Evolutionary conservation across 2,888 invertebrate species (phyloP).

Genomic region (Girardia tigrina): DNA sequence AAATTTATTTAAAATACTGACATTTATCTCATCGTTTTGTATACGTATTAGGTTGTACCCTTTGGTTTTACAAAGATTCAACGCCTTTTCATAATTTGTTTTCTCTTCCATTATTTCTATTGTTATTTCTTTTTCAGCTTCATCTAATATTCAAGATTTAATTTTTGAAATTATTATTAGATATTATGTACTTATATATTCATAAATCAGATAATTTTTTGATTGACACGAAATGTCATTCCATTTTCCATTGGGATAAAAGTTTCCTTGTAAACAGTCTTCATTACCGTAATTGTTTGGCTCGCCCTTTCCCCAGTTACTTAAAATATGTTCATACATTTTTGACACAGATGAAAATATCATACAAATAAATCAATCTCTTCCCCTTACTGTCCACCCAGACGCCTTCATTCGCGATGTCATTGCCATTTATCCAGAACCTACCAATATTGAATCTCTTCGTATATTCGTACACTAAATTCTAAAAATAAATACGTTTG

Average conservation of each 20-base stretch:
- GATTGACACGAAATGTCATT: conserved; percentile 2
- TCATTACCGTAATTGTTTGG: not conserved
- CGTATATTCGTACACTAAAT: no score
- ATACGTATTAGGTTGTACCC: not conserved
- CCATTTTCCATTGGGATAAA: conserved; percentile 1
- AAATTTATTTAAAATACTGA: not conserved
- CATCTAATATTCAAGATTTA: not conserved
- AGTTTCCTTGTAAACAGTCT: not conserved
- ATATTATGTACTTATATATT: not conserved
- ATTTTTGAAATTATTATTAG: no score
- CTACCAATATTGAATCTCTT: no score
- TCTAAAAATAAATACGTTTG: no score
- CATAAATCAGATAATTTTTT: not conserved
- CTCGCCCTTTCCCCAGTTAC: not conserved
- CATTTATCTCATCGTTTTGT: not conserved
- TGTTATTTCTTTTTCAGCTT: not conserved
- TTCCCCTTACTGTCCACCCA: no score
- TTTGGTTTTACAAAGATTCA: not conserved
- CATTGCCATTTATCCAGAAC: no score
- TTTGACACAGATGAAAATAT: no score
- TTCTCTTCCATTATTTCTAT: not conserved
- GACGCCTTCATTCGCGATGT: no score
- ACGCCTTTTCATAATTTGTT: not conserved
- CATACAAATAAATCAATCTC: no score
- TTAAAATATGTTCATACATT: no score